Base-by-base conservation (phyloP, 2,113 vertebrate genomes). In the Baryphthengus martii region DNA sequence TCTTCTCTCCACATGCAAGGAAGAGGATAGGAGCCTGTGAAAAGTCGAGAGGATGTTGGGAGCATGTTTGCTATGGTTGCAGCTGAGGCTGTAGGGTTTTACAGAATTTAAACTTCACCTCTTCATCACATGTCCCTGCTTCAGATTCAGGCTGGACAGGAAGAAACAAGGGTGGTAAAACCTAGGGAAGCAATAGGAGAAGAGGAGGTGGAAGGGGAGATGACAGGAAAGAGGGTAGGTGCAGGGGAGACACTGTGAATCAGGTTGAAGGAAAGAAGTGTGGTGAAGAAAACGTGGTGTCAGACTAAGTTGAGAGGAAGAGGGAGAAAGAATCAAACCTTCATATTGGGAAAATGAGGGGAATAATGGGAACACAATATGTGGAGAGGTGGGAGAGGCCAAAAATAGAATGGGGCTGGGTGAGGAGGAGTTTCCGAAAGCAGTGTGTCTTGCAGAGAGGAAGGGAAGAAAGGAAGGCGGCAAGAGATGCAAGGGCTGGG, bases 161-260 rank as follows among this genome's bases (percentile, higher is more conserved):
- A 58, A 45, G 29, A 85, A 76, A 53, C 17, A 52, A 7, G 5
- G 13, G 4, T n/a, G 21, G 5, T 47, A 62, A 62, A 45, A 66
- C 10, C 9, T 23, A 42, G 13, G 28, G 21, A 84, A 66, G 10
- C 11, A 25, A 35, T 9, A 2, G 1, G 9, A 77, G 16, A 44
- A 42, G 6, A 18, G 62, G n/a, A 71, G 11, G 12, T 40, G 19
- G 50, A 71, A 93, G 7, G 7, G 8, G 18, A 75, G 9, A 40
- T n/a, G 35, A 24, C 15, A 58, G 11, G 11, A 7, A 78, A 9
- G 18, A 68, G 4, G 16, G 26, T 8, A 68, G 33, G 9, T 21
- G 61, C 8, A 1, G 0, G 0, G 0, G 1, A 66, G 7, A 55
- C 20, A 25, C 25, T 45, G 40, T 7, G 4, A 10, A 13, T 42